Evolutionary conservation across 2,888 invertebrate genomes (phyloP), one percentile per base, ranked within the genome.

Genomic region (Melitaea athalia): DNA sequence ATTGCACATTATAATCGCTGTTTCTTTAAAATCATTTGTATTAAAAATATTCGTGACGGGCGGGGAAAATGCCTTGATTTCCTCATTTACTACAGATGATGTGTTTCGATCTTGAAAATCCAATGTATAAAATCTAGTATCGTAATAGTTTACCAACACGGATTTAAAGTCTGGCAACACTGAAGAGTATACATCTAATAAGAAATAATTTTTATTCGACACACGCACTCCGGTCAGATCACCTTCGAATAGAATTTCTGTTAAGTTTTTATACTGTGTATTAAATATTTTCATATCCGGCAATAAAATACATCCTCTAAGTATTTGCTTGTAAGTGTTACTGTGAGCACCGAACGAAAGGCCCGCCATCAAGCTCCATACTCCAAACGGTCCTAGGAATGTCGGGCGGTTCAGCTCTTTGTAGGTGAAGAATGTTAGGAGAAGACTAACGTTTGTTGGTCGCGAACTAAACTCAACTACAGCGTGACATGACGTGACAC

Each of bases 1-100:
- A 42, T 57, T 57, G 38, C 95, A 92, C 76, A 96, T 81, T 68
- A 96, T 93, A 85, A 96, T 91, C 74, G 94, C 88, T 0, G 95
- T 93, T 71, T 94, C 88, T 5, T 74, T 78, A 62, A 94, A 88
- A 79, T 95, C 94, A 53, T 89, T 94, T 73, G 91, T 86, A 3
- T 81, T 82, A 5, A 92, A 92, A 7, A 67, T 62, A 17, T 67
- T 67, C 11, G 24, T 17, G 6, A 67, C 33, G 0, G 64, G 47
- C 2, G 67, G 70, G 12, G 42, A 59, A 12, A 11, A 1, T 15
- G 49, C 42, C 45, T 33, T 17, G 8, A 70, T 89, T 72, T 85
- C 82, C 0, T 80, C 80, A 68, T 92, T 92, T 0, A 91, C 91
- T n/a, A 80, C 79, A n/a, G 79, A 77, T 0, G 88, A 89, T 0